Conservation (phyloP, 2,888 invertebrate species). For the Noctua comes region DNA sequence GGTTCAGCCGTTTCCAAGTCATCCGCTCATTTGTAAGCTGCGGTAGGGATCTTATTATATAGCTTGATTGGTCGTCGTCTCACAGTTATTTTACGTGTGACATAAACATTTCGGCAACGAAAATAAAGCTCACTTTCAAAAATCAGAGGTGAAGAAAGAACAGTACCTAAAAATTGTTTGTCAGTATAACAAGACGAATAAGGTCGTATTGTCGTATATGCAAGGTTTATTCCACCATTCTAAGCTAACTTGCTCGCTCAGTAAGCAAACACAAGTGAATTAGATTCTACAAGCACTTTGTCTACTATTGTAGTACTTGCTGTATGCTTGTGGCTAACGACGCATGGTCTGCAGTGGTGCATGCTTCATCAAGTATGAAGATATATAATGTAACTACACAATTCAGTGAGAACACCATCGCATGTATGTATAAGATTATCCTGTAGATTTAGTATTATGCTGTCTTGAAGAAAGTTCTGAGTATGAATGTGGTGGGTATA, state of each 20-base stretch:
- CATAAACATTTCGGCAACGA: background rate
- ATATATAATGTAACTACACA: constrained; percentile 26
- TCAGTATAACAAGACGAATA: background rate
- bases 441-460: background rate
- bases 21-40: no score
- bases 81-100: no score
- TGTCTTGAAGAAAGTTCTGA: no score
- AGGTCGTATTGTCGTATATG: background rate
- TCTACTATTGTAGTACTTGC: background rate
- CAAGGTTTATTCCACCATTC: background rate
- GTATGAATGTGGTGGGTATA: no score
- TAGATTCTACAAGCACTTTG: background rate
- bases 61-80: no score
- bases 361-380: constrained; percentile 47
- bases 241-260: constrained; percentile 16
- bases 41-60: no score
- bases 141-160: background rate
- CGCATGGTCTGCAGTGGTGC: constrained; percentile 39
- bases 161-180: background rate
- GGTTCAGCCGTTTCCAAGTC: no score
- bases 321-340: constrained; percentile 20
- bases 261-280: background rate
- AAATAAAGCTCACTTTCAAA: background rate
- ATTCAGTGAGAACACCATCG: background rate
- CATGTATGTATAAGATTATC: background rate